A percentile compares a stretch with the other conserved stretches of the same genome.
These are phyloP conservation scores for Archips crataeganus DNA, from an alignment of 2,888 invertebrate species.

Conservation along the genomic window DNA sequence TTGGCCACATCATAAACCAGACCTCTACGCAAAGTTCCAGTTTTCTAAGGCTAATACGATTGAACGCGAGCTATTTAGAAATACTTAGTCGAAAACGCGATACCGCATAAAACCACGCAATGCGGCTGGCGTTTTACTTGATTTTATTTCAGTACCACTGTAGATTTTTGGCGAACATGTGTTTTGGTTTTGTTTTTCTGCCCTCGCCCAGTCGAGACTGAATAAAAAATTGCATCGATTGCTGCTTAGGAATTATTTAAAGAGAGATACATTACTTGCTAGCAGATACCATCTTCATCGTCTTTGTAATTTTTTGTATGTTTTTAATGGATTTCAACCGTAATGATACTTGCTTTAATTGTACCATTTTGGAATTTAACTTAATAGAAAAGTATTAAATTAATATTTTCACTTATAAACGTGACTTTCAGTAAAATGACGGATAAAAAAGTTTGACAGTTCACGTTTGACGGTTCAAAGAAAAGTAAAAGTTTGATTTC, in stretches of 20 bases:
- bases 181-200: no score
- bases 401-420: constrained; percentile 15
- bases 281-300: constrained; percentile 93
- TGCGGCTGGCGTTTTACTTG: no score
- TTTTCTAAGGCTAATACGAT: no score
- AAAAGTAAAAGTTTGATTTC: constrained; percentile 2
- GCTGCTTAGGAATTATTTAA: constrained; percentile 49
- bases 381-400: constrained; percentile 14
- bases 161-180: no score
- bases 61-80: no score
- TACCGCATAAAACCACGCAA: no score
- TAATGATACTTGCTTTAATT: constrained; percentile 89
- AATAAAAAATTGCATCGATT: no score
- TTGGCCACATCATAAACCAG: no score
- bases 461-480: background rate
- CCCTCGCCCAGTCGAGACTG: no score
- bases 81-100: no score
- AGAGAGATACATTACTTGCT: constrained; percentile 77
- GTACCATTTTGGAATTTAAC: constrained; percentile 84
- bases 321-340: constrained; percentile 92
- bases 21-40: no score
- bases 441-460: constrained; percentile 8
- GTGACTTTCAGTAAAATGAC: constrained; percentile 9
- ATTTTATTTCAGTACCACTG: no score
- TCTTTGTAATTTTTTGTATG: constrained; percentile 94